phyloP scores from a whole-genome alignment of 2,888 invertebrate genomes.

The Eupithecia inturbata region DNA sequence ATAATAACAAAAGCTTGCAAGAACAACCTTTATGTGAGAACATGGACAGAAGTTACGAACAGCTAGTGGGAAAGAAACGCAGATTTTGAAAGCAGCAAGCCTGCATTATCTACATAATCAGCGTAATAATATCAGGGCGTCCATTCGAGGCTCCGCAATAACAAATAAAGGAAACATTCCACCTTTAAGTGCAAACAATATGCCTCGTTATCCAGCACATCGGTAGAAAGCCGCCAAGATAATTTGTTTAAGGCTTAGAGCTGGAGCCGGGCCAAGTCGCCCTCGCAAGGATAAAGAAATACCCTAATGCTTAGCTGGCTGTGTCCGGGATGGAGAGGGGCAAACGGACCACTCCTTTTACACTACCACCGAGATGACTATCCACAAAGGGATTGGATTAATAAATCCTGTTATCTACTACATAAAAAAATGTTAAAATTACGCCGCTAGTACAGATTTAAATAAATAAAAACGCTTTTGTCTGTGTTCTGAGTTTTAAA shows the following conservation, averaged over 20 bases:
- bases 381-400: no score
- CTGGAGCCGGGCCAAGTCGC: constrained; percentile 21
- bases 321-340: background rate
- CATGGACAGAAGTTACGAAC: background rate
- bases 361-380: no score
- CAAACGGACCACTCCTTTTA: background rate
- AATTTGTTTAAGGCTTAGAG: constrained; percentile 24
- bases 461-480: no score
- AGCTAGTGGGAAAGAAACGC: background rate
- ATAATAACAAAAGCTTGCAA: no score
- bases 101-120: background rate
- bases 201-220: constrained; percentile 17
- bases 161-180: constrained; percentile 4
- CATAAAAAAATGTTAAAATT: no score
- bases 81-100: background rate
- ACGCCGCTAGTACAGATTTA: no score
- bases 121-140: background rate
- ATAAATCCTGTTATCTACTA: no score
- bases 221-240: constrained; percentile 5
- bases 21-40: no score
- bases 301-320: constrained; percentile 8
- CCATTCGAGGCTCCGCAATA: background rate
- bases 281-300: constrained; percentile 10
- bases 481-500: no score
- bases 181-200: constrained; percentile 14